Base-by-base conservation (phyloP, 2,888 invertebrate species). In the Romanomermis culicivorax region DNA sequence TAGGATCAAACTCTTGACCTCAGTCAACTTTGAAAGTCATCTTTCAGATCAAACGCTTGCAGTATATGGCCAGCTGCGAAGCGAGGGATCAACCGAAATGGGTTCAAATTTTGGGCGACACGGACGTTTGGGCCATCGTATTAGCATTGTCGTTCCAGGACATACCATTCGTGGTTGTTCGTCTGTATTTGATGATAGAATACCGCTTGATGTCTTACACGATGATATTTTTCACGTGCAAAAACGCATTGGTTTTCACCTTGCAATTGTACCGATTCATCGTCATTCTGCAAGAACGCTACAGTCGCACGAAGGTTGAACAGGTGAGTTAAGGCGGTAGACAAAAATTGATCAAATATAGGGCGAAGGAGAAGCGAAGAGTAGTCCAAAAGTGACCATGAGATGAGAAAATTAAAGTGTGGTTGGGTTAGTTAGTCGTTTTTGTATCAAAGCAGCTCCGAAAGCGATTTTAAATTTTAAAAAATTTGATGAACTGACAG, bases 81-180 rank as follows among this genome's bases (percentile, higher is more conserved):
- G 69, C 69, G 55, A 66, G 66, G 53, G 63, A 66, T 2, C 66
- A 23, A 53, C 43, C 42, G 26, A 20, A 47, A n/a, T 42, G 42
- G 53, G 53, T 53, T 11, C 47, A 45, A 23, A 23, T 23, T 11
- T 17, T 45, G 47, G 47, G 17, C 14, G 67, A 68, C 57, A 60
- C 64, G 7, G 73, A 74, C 61, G 64, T 72, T 26, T 72, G 71
- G 69, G 71, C 71, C 25, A 69, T 75, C 24, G 42, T 71, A 3
- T 63, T 72, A 36, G 69, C 71, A 1, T 65, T 73, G 49, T 53
- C 66, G 25, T 59, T 70, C 53, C 69, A 70, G 58, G 70, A 70
- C 54, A 65, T 66, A 1, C 70, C 70, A 0, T 70, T 69, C 60
- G 60, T 69, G 25, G 52, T 55, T 24, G 55, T 69, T 3, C 60